phyloP scores from a whole-genome alignment of 2,113 vertebrate species.

The Holacanthus passer region DNA sequence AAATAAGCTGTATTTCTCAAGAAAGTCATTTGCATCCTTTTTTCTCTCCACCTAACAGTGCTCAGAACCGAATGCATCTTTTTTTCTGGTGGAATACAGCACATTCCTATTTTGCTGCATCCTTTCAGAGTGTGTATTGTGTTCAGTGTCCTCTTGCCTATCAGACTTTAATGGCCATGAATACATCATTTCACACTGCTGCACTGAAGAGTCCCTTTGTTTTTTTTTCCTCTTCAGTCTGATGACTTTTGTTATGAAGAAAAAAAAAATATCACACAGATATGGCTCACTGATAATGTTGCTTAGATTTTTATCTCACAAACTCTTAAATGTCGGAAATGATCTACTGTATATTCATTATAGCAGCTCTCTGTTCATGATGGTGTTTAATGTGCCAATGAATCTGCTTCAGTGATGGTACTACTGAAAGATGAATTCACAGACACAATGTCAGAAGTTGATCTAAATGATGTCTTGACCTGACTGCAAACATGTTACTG shows the following conservation, averaged over 20 bases:
- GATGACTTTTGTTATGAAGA: slow-evolving; percentile 40
- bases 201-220: slow-evolving; percentile 35
- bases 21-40: slow-evolving; percentile 27
- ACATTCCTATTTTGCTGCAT: slow-evolving; percentile 39
- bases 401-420: slow-evolving; percentile 77
- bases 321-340: slow-evolving; percentile 56
- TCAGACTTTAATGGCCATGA: slow-evolving; percentile 44
- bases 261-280: slow-evolving; percentile 11
- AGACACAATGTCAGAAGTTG: slow-evolving; percentile 44
- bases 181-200: slow-evolving; percentile 49
- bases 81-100: slow-evolving; percentile 25
- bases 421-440: slow-evolving; percentile 50
- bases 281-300: slow-evolving; percentile 45
- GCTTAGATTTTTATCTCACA: slow-evolving; percentile 56
- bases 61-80: slow-evolving; percentile 27
- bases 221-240: slow-evolving; percentile 20
- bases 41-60: slow-evolving; percentile 32
- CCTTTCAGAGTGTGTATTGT: slow-evolving; percentile 40
- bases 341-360: slow-evolving; percentile 56
- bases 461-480: slow-evolving; percentile 49
- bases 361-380: slow-evolving; percentile 62
- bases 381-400: slow-evolving; percentile 78
- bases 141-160: slow-evolving; percentile 41
- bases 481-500: slow-evolving; percentile 21
- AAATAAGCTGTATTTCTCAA: slow-evolving; percentile 61